phyloP scores from a whole-genome alignment of 2,888 invertebrate genomes.

The Eulithis testata region DNA sequence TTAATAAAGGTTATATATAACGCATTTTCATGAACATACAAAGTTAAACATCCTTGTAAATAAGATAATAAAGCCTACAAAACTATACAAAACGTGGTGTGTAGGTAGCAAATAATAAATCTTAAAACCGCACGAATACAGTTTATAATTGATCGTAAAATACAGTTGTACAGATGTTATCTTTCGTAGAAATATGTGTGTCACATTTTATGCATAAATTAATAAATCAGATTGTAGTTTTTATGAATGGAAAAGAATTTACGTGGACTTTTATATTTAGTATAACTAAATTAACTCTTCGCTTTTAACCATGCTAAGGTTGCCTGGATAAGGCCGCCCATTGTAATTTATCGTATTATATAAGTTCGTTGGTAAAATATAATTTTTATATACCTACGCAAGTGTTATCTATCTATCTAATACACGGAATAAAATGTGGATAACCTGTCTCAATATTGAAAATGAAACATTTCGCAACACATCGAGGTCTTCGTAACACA shows the following conservation, averaged over 20 bases:
- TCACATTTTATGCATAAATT: constrained; percentile 22
- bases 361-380: too few species aligned
- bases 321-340: too few species aligned
- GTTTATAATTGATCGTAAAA: constrained; percentile 20
- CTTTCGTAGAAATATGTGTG: constrained; percentile 35
- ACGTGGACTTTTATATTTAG: constrained; percentile 15
- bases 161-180: constrained; percentile 6
- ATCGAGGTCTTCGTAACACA: background rate
- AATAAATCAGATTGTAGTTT: background rate
- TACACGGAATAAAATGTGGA: too few species aligned
- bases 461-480: background rate
- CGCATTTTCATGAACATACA: constrained; percentile 13
- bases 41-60: constrained; percentile 18
- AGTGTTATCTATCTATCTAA: background rate
- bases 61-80: constrained; percentile 25
- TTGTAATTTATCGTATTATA: too few species aligned
- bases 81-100: constrained; percentile 18
- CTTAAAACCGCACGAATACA: constrained; percentile 22
- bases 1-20: too few species aligned
- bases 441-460: background rate
- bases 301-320: too few species aligned
- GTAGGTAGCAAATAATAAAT: constrained; percentile 25
- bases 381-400: too few species aligned
- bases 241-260: constrained; percentile 4
- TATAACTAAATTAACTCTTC: too few species aligned